These are phyloP conservation scores for Drosophila elegans DNA, from an alignment of 1,140 invertebrate genomes.

Conservation along the genomic window DNA sequence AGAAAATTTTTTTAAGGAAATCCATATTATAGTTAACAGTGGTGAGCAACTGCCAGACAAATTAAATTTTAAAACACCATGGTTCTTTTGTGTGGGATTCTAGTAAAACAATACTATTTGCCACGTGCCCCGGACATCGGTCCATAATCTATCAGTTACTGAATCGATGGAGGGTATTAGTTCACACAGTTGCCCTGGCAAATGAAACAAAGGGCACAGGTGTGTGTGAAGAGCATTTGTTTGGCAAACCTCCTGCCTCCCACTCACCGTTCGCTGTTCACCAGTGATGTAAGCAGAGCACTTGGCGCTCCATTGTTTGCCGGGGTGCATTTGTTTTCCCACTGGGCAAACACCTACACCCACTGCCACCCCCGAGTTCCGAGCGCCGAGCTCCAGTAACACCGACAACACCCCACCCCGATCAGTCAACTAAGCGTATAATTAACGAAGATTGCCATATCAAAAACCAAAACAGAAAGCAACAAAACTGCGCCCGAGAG, in stretches of 20 bases:
- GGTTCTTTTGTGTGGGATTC: too few species aligned
- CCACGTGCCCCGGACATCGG: too few species aligned
- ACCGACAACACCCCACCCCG: constrained; percentile 23
- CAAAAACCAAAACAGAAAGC: constrained; percentile 42
- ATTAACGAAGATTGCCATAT: constrained; percentile 69
- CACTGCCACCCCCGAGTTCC: not conserved
- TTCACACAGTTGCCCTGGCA: constrained; percentile 23
- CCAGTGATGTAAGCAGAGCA: constrained; percentile 64
- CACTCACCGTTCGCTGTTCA: constrained; percentile 7
- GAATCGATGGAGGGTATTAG: constrained; percentile 29
- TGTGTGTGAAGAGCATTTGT: constrained; percentile 51
- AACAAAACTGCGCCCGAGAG: constrained; percentile 23
- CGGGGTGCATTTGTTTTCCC: constrained; percentile 52
- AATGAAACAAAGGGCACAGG: constrained; percentile 1
- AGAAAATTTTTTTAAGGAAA: too few species aligned
- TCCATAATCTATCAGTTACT: not conserved
- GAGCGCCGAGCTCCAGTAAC: not conserved
- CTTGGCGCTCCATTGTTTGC: constrained; percentile 47
- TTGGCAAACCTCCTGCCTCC: constrained; percentile 56
- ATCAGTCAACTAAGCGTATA: constrained; percentile 63
- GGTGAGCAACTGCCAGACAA: too few species aligned
- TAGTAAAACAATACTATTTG: too few species aligned
- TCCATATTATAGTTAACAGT: too few species aligned
- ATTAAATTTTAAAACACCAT: too few species aligned
- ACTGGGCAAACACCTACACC: constrained; percentile 24